Conservation (phyloP, 2,113 vertebrate genomes). For the Scomber colias region DNA sequence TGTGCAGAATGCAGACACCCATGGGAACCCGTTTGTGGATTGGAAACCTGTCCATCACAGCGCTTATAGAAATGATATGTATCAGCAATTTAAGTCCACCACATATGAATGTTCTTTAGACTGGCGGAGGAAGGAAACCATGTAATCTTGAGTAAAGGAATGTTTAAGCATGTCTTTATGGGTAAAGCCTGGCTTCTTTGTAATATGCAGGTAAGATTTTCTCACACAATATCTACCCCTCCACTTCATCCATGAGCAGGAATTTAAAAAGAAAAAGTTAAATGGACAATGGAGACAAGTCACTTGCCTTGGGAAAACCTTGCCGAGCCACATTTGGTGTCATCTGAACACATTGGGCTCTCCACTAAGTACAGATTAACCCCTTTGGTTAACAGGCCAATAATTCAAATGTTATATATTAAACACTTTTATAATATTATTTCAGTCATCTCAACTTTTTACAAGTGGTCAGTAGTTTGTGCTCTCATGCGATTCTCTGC, state of each 20-base stretch:
- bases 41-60: not conserved
- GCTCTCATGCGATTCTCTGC: slow-evolving; percentile 11
- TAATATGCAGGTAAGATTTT: not conserved
- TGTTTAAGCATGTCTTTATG: not conserved
- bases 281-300: not conserved
- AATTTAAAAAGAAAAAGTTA: no score
- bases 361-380: not conserved
- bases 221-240: not conserved
- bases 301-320: not conserved
- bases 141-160: not conserved
- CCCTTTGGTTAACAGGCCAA: not conserved
- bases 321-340: not conserved
- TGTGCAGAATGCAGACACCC: not conserved
- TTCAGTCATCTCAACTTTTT: not conserved
- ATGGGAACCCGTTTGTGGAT: not conserved
- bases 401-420: not conserved
- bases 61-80: not conserved
- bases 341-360: not conserved
- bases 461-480: slow-evolving; percentile 12
- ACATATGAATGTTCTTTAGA: not conserved
- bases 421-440: not conserved
- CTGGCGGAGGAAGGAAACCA: not conserved
- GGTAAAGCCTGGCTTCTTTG: not conserved
- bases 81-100: slow-evolving; percentile 6
- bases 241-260: not conserved